Evolutionary conservation across 1,140 invertebrate genomes (phyloP), one percentile per base, ranked within the genome.

Genomic region (Heterodera carotae): DNA sequence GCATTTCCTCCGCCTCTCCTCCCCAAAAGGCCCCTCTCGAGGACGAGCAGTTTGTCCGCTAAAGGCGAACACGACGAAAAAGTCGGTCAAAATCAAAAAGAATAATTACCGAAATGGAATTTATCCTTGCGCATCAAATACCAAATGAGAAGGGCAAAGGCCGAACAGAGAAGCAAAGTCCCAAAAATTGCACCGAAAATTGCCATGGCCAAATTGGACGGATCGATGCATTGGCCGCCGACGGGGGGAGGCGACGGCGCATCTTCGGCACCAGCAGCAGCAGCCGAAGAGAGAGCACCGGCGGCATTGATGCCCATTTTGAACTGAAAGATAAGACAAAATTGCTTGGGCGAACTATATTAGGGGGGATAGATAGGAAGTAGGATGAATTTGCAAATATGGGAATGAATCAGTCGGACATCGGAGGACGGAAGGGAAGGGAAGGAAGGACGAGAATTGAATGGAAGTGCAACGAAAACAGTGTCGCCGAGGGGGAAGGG

Each of bases 121-220:
- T 71, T 71, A 22, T 56, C 48, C 4, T 12, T 56, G 48, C 68
- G 69, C 22, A 67, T 67, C 39, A 64, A 76, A 73, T 76, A 69
- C 33, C 62, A 71, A 7, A 76, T 33, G 33, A 68, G 27, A 33
- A 70, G 29, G n/a, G 39, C 33, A 69, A 69, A 76, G 2, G 33
- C 67, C n/a, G 67, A 15, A 15, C 75, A 76, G 18, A 76, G 39
- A 36, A 76, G 64, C 48, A 76, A 48, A 15, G 75, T 76, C 7
- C 75, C 75, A 53, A 73, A 70, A 22, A 75, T 75, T 33, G 74
- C 74, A 31, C 60, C 74, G 36, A 75, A 75, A 43, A 75, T 59
- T 5, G 53, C 36, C 34, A 72, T 0, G 22, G 70, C 39, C 60
- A 72, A 72, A 53, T 43, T 53, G 25, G 70, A 72, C 2, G 39